Base-by-base conservation (phyloP, 2,797 vertebrate species). In the Balearica regulorum region DNA sequence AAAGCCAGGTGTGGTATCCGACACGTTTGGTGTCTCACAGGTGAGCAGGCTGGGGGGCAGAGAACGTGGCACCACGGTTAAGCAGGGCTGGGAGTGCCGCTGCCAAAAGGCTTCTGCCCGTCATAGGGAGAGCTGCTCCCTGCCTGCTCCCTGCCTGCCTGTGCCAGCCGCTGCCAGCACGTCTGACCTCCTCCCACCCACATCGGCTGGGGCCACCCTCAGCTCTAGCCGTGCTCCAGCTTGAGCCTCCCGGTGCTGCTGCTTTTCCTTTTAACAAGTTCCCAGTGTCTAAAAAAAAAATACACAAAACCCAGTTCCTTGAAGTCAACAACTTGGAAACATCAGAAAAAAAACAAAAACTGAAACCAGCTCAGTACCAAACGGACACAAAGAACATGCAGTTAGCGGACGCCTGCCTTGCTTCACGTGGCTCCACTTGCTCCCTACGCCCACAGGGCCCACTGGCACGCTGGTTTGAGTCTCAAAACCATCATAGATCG, bases 341-440 rank as follows among this genome's bases (percentile, higher is more conserved):
- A 92, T 83, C 86, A 88, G 85, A 31, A 76, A 83, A 65, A 41
- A 53, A 16, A 15, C 51, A 77, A 89, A 80, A 94, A 62, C 94
- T 94, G 90, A 96, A 95, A 94, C 93, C 95, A 94, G 94, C 92
- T 96, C 95, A 97, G 94, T 96, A 95, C 94, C 93, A 94, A 93
- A 95, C 44, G 4, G 92, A 92, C 94, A 97, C 82, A 54, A 93
- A 94, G 84, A 95, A 94, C 91, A 95, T 95, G 93, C 94, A 95
- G 87, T 91, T 79, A 83, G 95, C n/a, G 4, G 87, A 75, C 5
- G 58, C 90, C 95, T 93, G 94, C 78, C 84, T 95, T 69, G 75
- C 84, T 92, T 92, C 89, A 73, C 2, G 2, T 33, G 83, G 83
- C 92, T 94, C 81, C 81, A 82, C 62, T 86, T 11, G 4, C 91